Percentiles rank a stretch among this genome's conserved stretches.
phyloP scores from a whole-genome alignment of 2,113 vertebrate species.

The Zosterops borbonicus region DNA sequence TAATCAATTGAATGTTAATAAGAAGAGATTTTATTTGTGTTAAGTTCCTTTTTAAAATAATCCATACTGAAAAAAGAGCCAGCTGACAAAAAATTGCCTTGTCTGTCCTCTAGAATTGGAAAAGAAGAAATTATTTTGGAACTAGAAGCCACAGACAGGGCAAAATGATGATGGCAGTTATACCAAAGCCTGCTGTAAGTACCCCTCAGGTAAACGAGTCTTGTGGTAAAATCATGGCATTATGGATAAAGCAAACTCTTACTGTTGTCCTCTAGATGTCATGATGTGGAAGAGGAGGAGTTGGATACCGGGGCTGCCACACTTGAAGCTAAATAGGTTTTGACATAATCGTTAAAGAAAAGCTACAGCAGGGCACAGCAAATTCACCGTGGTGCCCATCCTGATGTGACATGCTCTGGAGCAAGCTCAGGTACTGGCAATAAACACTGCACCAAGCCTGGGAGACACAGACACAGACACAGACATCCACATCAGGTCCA shows the following conservation, averaged over 20 bases:
- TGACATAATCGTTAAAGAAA: not conserved
- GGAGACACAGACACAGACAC: not conserved
- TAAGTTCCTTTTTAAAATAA: not conserved
- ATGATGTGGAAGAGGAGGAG: not conserved
- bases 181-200: not conserved
- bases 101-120: not conserved
- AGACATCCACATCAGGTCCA: not conserved
- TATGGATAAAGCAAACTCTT: not conserved
- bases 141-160: not conserved
- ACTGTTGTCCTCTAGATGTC: not conserved
- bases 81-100: not conserved
- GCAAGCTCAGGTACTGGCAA: not conserved
- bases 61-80: not conserved
- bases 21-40: not conserved
- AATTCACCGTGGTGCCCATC: not conserved
- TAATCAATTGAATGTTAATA: not conserved
- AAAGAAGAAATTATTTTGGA: not conserved
- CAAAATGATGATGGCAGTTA: not conserved
- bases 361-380: not conserved
- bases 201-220: not conserved
- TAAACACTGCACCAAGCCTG: not conserved
- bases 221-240: not conserved
- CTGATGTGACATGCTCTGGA: rapidly evolving
- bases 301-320: not conserved
- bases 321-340: not conserved